Evolutionary conservation across 2,113 vertebrate species (phyloP).

Genomic region (Furnarius figulus): DNA sequence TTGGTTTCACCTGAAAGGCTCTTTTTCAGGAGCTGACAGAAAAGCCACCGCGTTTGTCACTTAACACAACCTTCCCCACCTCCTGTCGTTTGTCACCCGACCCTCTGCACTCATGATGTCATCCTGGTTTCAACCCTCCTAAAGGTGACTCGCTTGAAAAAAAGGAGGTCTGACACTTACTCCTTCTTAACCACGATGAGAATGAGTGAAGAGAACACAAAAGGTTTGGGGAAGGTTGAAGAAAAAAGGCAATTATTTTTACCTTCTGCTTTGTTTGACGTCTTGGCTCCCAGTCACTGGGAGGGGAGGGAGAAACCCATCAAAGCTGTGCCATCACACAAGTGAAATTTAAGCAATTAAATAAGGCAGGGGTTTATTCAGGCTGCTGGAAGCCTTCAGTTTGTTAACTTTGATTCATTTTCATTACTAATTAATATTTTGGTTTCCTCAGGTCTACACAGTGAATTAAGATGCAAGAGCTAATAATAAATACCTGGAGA

Average conservation of each 20-base stretch:
- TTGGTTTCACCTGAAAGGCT: conserved; percentile 8
- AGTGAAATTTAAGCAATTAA: conserved; percentile 26
- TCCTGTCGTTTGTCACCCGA: background rate
- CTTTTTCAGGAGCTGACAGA: conserved; percentile 29
- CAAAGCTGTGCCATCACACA: background rate
- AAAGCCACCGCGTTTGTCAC: background rate
- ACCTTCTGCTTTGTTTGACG: background rate
- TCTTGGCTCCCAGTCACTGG: background rate
- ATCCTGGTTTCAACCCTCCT: background rate
- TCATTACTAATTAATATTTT: conserved; percentile 67
- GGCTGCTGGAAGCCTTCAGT: background rate
- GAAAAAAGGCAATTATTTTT: background rate
- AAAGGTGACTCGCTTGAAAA: background rate
- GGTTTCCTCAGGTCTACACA: conserved; percentile 54
- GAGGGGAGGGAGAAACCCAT: background rate
- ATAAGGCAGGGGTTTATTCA: background rate
- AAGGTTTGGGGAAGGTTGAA: background rate
- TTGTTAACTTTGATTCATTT: conserved; percentile 58
- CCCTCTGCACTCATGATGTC: conserved; percentile 51
- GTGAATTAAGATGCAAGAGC: conserved; percentile 57
- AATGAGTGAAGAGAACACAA: background rate
- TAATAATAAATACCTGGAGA: conserved; percentile 59
- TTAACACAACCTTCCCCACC: background rate
- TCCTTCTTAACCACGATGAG: background rate
- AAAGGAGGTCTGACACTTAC: background rate